Percentiles rank a stretch among this genome's conserved stretches.
Evolutionary conservation across 2,888 invertebrate species (phyloP).

Genomic region (Ennomos erosarius): DNA sequence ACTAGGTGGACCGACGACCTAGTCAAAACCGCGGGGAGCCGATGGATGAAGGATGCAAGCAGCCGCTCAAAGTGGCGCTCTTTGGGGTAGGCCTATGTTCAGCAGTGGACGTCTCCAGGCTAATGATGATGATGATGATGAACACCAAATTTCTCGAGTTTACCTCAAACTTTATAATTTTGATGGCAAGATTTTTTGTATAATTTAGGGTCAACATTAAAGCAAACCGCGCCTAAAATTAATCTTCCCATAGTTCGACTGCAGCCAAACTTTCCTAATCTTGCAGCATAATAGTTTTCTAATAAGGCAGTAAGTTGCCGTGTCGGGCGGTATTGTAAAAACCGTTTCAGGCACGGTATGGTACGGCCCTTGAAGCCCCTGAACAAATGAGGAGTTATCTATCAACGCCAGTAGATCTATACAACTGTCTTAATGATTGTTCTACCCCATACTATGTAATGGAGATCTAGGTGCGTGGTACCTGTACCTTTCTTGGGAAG

Average conservation of each 20-base stretch:
- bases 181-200: too few relatives aligned
- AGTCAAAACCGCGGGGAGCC: too few relatives aligned
- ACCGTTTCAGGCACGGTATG: constrained; percentile 33
- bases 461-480: constrained; percentile 16
- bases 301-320: constrained; percentile 27
- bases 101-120: too few relatives aligned
- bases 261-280: neutral
- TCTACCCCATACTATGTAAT: neutral
- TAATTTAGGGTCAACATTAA: too few relatives aligned
- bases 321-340: constrained; percentile 16
- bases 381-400: constrained; percentile 32
- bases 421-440: too few relatives aligned
- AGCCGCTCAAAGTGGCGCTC: too few relatives aligned
- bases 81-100: too few relatives aligned
- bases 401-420: constrained; percentile 19
- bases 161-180: neutral
- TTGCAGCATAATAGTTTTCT: constrained; percentile 28
- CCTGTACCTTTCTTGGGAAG: neutral
- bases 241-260: too few relatives aligned
- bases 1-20: too few relatives aligned
- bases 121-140: too few relatives aligned
- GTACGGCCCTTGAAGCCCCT: constrained; percentile 30
- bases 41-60: too few relatives aligned
- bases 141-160: neutral
- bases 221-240: too few relatives aligned